Evolutionary conservation across 2,113 vertebrate species (phyloP).

Genomic region (Eubucco bourcierii): DNA sequence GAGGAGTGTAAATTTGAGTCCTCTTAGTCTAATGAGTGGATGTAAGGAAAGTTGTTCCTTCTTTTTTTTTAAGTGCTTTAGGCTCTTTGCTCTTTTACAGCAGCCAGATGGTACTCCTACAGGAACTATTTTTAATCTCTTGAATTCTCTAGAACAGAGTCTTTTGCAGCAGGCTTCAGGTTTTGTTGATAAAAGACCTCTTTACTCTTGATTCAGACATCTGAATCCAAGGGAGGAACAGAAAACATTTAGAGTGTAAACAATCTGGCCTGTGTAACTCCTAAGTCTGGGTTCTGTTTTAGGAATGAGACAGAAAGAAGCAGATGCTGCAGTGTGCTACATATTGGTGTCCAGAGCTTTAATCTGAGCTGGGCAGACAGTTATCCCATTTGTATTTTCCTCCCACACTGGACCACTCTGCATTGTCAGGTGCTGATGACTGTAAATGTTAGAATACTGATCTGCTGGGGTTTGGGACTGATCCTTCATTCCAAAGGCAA

Average conservation of each 20-base stretch:
- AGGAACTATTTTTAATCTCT: background rate
- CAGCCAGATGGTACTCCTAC: background rate
- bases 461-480: background rate
- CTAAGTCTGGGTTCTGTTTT: background rate
- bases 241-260: background rate
- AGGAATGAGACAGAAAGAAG: background rate
- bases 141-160: background rate
- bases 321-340: background rate
- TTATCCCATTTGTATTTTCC: background rate
- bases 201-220: background rate
- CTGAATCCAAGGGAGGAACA: background rate
- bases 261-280: background rate
- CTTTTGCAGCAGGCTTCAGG: background rate
- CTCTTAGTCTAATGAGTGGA: background rate
- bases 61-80: background rate
- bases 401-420: background rate
- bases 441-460: background rate
- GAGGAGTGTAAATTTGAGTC: background rate
- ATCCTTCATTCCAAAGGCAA: background rate
- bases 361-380: background rate
- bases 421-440: background rate
- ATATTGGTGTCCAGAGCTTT: background rate
- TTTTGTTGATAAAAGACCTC: background rate
- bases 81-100: background rate
- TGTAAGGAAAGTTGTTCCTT: background rate